These are phyloP conservation scores for Argyrosomus regius DNA, from an alignment of 2,797 vertebrate species.

Conservation along the genomic window DNA sequence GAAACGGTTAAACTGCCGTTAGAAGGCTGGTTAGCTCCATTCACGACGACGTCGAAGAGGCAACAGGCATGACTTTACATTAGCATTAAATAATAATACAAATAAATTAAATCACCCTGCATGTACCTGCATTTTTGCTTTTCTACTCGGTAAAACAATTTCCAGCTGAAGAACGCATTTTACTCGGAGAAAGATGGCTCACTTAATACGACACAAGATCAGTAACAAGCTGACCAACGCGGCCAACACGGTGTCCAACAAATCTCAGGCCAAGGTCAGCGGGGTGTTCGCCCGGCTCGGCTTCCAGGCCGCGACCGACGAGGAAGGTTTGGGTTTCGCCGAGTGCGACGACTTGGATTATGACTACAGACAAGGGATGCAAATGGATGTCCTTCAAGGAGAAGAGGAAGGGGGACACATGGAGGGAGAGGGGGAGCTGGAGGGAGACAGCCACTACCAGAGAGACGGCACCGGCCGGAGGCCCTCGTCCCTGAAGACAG, in stretches of 20 bases:
- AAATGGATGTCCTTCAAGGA: constrained; percentile 92
- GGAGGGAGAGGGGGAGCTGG: constrained; percentile 84
- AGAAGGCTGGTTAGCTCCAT: constrained; percentile 25
- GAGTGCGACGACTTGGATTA: constrained; percentile 95
- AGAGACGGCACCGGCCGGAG: constrained; percentile 89
- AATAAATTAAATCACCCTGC: constrained; percentile 16
- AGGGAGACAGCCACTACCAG: constrained; percentile 95
- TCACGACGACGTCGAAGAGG: constrained; percentile 49
- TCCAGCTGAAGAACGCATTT: constrained; percentile 30
- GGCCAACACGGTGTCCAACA: constrained; percentile 93
- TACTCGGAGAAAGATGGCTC: constrained; percentile 87
- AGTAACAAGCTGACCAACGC: constrained; percentile 94
- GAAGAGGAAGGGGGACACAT: constrained; percentile 83
- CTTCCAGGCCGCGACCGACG: constrained; percentile 95
- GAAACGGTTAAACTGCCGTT: constrained; percentile 50
- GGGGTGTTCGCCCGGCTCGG: constrained; percentile 95
- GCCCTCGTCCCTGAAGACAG: constrained; percentile 87
- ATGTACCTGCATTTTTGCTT: constrained; percentile 39
- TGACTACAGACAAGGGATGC: constrained; percentile 94
- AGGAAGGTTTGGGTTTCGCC: constrained; percentile 93
- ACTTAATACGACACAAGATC: constrained; percentile 94
- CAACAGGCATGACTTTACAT: constrained; percentile 78
- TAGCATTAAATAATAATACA: constrained; percentile 8
- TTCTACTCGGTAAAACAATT: constrained; percentile 13
- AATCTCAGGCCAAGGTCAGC: constrained; percentile 96